Evolutionary conservation across 2,797 vertebrate genomes (phyloP).

Genomic region (Falco biarmicus): DNA sequence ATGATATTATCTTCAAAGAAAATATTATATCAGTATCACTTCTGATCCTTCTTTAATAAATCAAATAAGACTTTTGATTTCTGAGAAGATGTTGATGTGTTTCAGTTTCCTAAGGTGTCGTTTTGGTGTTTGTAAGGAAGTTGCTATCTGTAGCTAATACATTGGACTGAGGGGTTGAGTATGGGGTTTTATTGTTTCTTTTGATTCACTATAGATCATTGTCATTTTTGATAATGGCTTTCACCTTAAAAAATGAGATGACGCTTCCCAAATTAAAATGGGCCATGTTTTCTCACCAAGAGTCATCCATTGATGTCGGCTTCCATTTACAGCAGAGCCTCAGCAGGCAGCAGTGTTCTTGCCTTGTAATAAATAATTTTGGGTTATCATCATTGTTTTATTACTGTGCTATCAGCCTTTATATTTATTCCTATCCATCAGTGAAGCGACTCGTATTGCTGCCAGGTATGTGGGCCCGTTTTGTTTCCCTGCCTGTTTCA

Average conservation of each 20-base stretch:
- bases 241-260: conserved; percentile 65
- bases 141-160: not conserved
- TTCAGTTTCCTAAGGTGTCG: not conserved
- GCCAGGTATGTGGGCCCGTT: conserved; percentile 38
- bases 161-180: conserved; percentile 3
- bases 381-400: conserved; percentile 61
- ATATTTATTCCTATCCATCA: conserved; percentile 70
- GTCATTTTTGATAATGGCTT: conserved; percentile 69
- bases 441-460: conserved; percentile 26
- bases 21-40: not conserved
- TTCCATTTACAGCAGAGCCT: conserved; percentile 61
- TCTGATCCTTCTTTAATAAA: conserved; percentile 29
- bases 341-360: conserved; percentile 31
- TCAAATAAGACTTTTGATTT: not conserved
- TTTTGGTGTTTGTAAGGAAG: conserved; percentile 7
- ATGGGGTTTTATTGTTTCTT: conserved; percentile 63
- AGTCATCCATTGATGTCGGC: conserved; percentile 69
- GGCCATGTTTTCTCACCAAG: conserved; percentile 49
- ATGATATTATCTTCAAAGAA: conserved; percentile 2
- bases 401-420: conserved; percentile 62
- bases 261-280: conserved; percentile 73
- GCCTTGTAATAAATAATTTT: conserved; percentile 64
- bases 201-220: conserved; percentile 58
- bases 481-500: conserved; percentile 40
- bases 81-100: not conserved